Base-by-base conservation (phyloP, 2,888 invertebrate species). In the Calameuta idolon region DNA sequence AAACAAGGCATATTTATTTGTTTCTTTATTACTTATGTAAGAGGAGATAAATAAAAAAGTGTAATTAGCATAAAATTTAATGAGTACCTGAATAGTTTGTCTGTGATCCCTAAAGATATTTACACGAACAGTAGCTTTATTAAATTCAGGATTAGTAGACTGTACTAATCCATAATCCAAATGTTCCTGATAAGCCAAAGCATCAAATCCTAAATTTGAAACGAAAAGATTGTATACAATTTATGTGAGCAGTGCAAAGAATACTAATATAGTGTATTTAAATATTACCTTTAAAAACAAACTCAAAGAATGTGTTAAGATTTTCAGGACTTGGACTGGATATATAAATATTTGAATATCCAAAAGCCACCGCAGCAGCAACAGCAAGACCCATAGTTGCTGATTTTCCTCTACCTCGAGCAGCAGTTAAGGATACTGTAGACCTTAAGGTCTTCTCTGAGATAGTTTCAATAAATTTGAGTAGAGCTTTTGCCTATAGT, bases 321-420 rank as follows among this genome's bases (percentile, higher is more conserved):
- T 99, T 99, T 92, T 99, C 99, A 0, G 99, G 99, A 90, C 97
- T 97, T 0, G 99, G 99, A 77, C 98, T 98, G 0, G 99, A 99
- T 69, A 99, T 98, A 92, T 98, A 99, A 81, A 99, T 96, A 90
- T 98, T 98, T 69, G 98, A 97, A 90, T 97, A 97, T 37, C 96
- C 95, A 86, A 96, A 96, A 0, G 97, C 95, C 3, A 97, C 94
- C 0, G 97, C 96, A 0, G 96, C 97, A 12, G 97, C 96, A 30
- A 99, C 95, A 0, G 99, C 95, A 33, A 99, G 93, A 0, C 99
- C 99, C 73, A 99, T 93, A 4, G 99, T 97, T 0, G 99, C 99
- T 0, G 99, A 99, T 93, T 99, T 99, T 83, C 99, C 99, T 78
- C 99, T 94, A 69, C 99, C 99, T 93, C 99, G 94, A 9, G 98